These are phyloP conservation scores for Eriosoma lanigerum DNA, from an alignment of 1,140 invertebrate genomes.

Conservation along the genomic window DNA sequence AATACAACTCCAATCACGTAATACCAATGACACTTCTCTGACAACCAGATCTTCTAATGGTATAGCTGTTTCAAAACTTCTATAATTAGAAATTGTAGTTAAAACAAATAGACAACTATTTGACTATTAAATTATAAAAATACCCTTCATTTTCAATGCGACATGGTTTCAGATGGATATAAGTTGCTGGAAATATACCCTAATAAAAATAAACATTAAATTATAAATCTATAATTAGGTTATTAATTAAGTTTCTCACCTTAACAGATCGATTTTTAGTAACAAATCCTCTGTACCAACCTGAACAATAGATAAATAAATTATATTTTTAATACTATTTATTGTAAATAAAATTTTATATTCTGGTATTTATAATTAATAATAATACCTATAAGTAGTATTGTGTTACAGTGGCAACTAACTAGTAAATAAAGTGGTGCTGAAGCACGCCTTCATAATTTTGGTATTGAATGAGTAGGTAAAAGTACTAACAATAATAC, in stretches of 20 bases:
- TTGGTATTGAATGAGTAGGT: no score
- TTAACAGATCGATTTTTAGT: conserved; percentile 77
- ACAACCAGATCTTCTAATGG: conserved; percentile 85
- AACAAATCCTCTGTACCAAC: conserved; percentile 84
- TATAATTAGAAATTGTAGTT: conserved; percentile 56
- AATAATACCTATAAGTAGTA: no score
- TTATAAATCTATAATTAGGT: not conserved
- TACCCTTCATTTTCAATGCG: conserved; percentile 49
- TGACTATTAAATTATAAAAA: not conserved
- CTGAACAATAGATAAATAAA: conserved; percentile 62
- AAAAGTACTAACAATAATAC: no score
- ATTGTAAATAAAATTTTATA: no score
- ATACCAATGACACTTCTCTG: conserved; percentile 82
- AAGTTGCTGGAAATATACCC: conserved; percentile 47
- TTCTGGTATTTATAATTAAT: no score
- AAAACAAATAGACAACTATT: not conserved
- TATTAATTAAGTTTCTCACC: conserved; percentile 56
- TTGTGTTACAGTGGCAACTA: no score
- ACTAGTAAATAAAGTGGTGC: no score
- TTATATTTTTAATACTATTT: no score
- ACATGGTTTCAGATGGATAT: conserved; percentile 42
- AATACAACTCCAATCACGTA: conserved; percentile 89
- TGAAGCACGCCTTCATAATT: no score
- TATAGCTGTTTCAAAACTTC: conserved; percentile 68
- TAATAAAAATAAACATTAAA: not conserved